Evolutionary conservation across 1,140 invertebrate genomes (phyloP).

Genomic region (Lepidurus arcticus): DNA sequence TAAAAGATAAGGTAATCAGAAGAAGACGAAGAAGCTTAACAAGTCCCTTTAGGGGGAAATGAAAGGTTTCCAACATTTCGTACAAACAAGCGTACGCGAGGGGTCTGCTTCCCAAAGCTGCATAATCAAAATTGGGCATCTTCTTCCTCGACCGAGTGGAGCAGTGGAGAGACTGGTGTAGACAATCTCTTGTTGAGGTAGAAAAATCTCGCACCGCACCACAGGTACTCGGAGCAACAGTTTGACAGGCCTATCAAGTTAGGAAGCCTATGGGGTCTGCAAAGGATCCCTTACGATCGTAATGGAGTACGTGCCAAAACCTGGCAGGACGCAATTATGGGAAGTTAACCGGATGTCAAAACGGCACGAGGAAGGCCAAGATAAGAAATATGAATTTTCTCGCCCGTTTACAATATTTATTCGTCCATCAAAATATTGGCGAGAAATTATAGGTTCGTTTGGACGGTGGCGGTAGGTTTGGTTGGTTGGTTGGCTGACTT

Average conservation of each 20-base stretch:
- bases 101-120: neutral
- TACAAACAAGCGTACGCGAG: neutral
- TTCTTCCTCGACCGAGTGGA: neutral
- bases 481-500: no score
- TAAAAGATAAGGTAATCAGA: constrained; percentile 19
- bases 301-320: constrained; percentile 21
- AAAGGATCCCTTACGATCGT: neutral
- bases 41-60: neutral
- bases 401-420: neutral
- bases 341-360: constrained; percentile 12
- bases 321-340: constrained; percentile 20
- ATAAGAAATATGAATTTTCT: neutral
- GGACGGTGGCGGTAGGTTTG: no score
- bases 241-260: constrained; percentile 21
- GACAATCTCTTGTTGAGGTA: no score
- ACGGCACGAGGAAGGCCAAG: neutral
- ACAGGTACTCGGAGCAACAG: neutral
- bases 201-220: neutral
- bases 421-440: constrained; percentile 1
- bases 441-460: neutral
- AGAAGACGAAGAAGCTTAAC: neutral
- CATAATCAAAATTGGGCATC: constrained; percentile 8
- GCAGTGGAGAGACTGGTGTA: neutral
- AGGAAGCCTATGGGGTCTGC: neutral
- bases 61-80: neutral